Conservation (phyloP, 30 jellyfish, hydroid and myxozoan genomes). For the Cassiopea andromeda region DNA sequence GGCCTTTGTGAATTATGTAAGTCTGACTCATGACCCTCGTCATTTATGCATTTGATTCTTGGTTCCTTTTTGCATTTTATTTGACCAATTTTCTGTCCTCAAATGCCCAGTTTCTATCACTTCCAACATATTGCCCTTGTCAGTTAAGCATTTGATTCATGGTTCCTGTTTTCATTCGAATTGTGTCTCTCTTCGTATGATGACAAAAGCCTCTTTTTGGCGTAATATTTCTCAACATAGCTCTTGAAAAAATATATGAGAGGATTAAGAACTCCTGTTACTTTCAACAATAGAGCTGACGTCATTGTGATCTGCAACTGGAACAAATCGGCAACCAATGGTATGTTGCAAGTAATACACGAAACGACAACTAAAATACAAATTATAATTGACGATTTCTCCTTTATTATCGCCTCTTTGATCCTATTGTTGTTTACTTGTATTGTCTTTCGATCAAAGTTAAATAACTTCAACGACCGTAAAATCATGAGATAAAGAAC, state of each 20-base stretch:
- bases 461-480: slow-evolving; percentile 3
- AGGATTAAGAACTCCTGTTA: slow-evolving; percentile 21
- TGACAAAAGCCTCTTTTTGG: not conserved
- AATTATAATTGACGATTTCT: slow-evolving; percentile 27
- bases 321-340: slow-evolving; percentile 2
- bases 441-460: slow-evolving; percentile 4
- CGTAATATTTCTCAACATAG: slow-evolving; percentile 30
- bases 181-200: not conserved
- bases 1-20: too few relatives aligned
- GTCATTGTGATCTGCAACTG: not conserved
- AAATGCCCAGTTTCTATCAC: too few relatives aligned
- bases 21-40: too few relatives aligned
- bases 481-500: slow-evolving; percentile 4
- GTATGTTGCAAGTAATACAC: slow-evolving; percentile 19
- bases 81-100: too few relatives aligned
- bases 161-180: too few relatives aligned
- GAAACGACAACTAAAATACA: slow-evolving; percentile 41
- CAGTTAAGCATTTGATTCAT: too few relatives aligned
- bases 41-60: too few relatives aligned
- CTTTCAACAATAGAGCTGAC: not conserved
- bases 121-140: too few relatives aligned
- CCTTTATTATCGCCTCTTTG: slow-evolving; percentile 33
- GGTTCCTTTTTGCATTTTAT: too few relatives aligned
- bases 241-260: slow-evolving; percentile 54
- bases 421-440: slow-evolving; percentile 6